phyloP scores from a whole-genome alignment of 30 jellyfish, hydroid and myxozoan species.

The Aurelia aurita region DNA sequence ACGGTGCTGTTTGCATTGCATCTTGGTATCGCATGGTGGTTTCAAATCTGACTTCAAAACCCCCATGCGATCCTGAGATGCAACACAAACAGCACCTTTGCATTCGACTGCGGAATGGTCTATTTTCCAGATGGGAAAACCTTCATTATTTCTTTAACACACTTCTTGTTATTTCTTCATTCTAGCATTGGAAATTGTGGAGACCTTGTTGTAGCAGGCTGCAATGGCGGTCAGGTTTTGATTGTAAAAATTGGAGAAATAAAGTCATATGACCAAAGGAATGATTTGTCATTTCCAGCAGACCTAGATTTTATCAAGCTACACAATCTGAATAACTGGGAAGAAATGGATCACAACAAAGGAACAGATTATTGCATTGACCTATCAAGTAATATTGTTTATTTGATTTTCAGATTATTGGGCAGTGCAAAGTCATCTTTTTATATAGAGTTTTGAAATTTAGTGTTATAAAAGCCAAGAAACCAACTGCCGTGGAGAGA shows the following conservation, averaged over 20 bases:
- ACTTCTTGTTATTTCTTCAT: neutral
- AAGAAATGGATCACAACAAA: constrained; percentile 9
- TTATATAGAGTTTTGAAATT: too few relatives aligned
- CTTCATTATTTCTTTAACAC: too few relatives aligned
- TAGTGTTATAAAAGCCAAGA: too few relatives aligned
- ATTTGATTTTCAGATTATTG: neutral
- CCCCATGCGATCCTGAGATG: too few relatives aligned
- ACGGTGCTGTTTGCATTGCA: too few relatives aligned
- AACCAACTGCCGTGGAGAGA: too few relatives aligned
- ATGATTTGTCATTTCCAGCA: constrained; percentile 65
- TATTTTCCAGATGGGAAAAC: too few relatives aligned
- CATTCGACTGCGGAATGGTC: too few relatives aligned
- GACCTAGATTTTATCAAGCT: constrained; percentile 40
- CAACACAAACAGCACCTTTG: too few relatives aligned
- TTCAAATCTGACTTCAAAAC: too few relatives aligned
- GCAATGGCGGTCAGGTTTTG: constrained; percentile 71
- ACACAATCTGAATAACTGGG: constrained; percentile 1
- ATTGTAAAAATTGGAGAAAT: constrained; percentile 56
- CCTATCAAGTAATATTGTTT: constrained; percentile 47
- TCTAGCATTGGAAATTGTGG: constrained; percentile 28
- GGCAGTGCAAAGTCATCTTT: neutral
- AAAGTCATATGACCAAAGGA: constrained; percentile 51
- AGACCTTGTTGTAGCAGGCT: constrained; percentile 39
- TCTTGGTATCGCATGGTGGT: too few relatives aligned
- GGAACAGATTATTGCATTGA: constrained; percentile 49